Conservation (phyloP, 2,888 invertebrate species). For the Rhagonycha fulva region DNA sequence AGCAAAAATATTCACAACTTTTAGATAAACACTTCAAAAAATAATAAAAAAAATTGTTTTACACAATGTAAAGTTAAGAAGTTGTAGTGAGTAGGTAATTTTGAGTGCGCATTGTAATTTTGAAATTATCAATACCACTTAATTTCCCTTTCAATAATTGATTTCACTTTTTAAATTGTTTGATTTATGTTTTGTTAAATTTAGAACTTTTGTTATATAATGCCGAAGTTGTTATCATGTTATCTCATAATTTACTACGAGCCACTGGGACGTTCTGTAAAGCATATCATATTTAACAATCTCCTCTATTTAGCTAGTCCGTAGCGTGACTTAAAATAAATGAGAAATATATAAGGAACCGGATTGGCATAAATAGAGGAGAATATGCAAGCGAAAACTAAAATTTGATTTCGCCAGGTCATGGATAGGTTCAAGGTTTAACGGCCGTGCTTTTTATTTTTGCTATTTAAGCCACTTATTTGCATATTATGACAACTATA, state of each 20-base stretch:
- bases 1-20: no score
- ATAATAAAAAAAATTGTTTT: neutral
- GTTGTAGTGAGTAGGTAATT: neutral
- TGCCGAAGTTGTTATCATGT: neutral
- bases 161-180: neutral
- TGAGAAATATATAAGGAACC: constrained; percentile 14
- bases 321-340: constrained; percentile 20
- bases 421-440: constrained; percentile 26
- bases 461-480: neutral
- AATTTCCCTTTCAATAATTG: neutral
- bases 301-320: constrained; percentile 5
- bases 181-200: neutral
- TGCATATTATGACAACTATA: neutral
- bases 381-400: constrained; percentile 18
- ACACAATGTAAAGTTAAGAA: no score
- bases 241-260: neutral
- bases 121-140: neutral
- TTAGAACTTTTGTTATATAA: neutral
- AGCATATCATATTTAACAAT: neutral
- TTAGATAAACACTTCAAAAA: neutral
- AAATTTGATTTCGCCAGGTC: constrained; percentile 20
- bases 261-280: neutral
- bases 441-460: neutral
- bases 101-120: neutral
- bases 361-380: constrained; percentile 13